phyloP scores from a whole-genome alignment of 2,797 vertebrate genomes.

The Anisognathus igniventris region DNA sequence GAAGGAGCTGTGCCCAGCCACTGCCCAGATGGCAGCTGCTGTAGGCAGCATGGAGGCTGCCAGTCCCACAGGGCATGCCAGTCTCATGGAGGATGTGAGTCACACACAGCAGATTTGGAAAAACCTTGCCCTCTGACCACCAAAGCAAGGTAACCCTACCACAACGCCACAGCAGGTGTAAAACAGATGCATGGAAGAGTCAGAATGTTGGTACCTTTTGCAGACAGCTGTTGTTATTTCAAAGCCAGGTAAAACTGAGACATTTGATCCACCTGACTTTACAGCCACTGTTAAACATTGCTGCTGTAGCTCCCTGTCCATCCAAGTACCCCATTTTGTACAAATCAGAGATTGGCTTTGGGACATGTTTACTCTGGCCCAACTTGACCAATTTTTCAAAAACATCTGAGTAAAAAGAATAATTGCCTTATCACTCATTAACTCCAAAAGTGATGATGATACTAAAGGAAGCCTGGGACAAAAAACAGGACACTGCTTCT shows the following conservation, averaged over 20 bases:
- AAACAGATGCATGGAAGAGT: neutral
- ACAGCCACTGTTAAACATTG: rapidly evolving
- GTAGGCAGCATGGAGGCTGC: neutral
- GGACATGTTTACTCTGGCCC: neutral
- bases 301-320: neutral
- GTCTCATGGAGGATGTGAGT: rapidly evolving
- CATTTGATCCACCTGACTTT: neutral
- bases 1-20: neutral
- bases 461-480: neutral
- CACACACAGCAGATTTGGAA: neutral
- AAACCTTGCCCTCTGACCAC: neutral
- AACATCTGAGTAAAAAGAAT: neutral
- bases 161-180: neutral
- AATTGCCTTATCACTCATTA: neutral
- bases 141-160: neutral
- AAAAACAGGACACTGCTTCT: neutral
- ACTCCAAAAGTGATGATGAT: neutral
- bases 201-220: neutral
- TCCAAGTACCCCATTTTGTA: neutral
- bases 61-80: no score
- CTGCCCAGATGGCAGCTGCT: neutral
- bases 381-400: neutral
- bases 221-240: neutral
- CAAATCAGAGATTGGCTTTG: neutral
- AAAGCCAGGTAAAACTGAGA: neutral